Conservation (phyloP, 1,140 invertebrate species). For the Ceratoteleas bidentatus region DNA sequence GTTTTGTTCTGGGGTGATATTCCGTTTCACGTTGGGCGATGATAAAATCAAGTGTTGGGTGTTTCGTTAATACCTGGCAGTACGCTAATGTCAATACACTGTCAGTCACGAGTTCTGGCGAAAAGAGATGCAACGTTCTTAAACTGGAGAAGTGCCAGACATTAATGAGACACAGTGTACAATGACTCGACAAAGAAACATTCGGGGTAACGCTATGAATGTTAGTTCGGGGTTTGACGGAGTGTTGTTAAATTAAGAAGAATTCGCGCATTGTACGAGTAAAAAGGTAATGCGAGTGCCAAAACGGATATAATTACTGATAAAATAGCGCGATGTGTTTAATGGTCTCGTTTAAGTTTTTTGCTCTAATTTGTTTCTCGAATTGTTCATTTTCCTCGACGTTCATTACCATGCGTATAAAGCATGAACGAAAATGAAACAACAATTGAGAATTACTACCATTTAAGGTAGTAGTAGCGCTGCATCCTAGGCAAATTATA, state of each 20-base stretch:
- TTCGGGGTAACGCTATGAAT: constrained; percentile 24
- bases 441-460: no score
- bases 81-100: constrained; percentile 30
- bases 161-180: constrained; percentile 32
- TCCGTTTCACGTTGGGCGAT: constrained; percentile 1
- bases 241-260: constrained; percentile 19
- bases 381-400: no score
- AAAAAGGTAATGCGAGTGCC: no score
- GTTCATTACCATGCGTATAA: no score
- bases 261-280: no score
- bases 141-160: constrained; percentile 29
- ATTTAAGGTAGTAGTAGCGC: no score
- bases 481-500: no score
- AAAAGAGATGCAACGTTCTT: constrained; percentile 27
- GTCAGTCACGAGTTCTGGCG: constrained; percentile 6
- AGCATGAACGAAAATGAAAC: no score
- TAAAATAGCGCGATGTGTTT: no score
- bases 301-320: no score
- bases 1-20: not conserved
- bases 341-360: no score
- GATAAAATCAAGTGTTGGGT: constrained; percentile 14
- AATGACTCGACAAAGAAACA: constrained; percentile 20
- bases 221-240: constrained; percentile 17
- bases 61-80: constrained; percentile 18
- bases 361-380: no score